A percentile compares a stretch with the other conserved stretches of the same genome.
Evolutionary conservation across 2,888 invertebrate species (phyloP).

Genomic region (Timandra comae): DNA sequence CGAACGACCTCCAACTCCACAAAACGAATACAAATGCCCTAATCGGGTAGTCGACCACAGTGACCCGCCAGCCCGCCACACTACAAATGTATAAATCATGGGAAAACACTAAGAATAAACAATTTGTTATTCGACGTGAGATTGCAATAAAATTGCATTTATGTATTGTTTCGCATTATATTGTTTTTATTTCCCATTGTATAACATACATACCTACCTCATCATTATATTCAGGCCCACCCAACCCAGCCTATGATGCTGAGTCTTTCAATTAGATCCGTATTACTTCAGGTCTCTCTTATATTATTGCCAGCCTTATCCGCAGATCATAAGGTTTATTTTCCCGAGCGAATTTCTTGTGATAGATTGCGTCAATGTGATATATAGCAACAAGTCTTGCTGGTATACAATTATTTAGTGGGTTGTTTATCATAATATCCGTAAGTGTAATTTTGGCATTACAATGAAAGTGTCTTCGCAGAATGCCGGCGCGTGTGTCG

Average conservation of each 20-base stretch:
- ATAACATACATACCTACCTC: constrained; percentile 1
- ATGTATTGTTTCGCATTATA: constrained; percentile 18
- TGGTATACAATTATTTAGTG: no score
- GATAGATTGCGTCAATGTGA: no score
- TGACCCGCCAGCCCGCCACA: constrained; percentile 28
- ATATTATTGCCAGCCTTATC: no score
- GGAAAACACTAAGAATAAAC: constrained; percentile 31
- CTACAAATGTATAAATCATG: constrained; percentile 42
- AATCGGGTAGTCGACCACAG: constrained; percentile 40
- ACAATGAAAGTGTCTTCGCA: constrained; percentile 35
- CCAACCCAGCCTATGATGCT: no score
- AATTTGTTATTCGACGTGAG: constrained; percentile 32
- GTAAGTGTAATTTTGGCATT: constrained; percentile 25
- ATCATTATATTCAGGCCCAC: no score
- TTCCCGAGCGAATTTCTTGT: no score
- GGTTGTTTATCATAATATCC: constrained; percentile 2
- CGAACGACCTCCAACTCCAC: constrained; percentile 68
- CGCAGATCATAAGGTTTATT: no score
- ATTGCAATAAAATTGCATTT: constrained; percentile 27
- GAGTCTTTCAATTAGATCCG: no score
- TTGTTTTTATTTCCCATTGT: constrained; percentile 13
- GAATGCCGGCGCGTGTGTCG: constrained; percentile 29
- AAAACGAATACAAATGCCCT: constrained; percentile 64
- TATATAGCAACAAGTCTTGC: no score
- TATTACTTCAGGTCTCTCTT: no score